Conservation (phyloP, 1,140 invertebrate genomes). For the Tetranychus cinnabarinus region DNA sequence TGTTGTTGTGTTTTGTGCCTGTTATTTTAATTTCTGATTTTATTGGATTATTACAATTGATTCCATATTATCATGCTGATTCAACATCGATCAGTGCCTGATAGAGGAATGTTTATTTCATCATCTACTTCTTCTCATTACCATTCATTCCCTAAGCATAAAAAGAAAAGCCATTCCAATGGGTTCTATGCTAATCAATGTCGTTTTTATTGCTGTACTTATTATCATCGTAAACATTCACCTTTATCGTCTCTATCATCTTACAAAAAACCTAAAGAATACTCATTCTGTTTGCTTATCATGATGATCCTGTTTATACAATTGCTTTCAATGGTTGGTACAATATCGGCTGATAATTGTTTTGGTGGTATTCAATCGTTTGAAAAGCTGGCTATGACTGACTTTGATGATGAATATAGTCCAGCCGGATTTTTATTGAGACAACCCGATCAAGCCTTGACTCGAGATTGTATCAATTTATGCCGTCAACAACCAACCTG, state of each 20-base stretch:
- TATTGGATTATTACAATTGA: neutral
- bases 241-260: too few species aligned
- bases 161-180: neutral
- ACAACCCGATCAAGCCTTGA: slow-evolving; percentile 23
- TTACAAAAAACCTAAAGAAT: too few species aligned
- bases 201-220: neutral
- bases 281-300: too few species aligned
- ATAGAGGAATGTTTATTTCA: neutral
- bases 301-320: too few species aligned
- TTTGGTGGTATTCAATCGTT: slow-evolving; percentile 27
- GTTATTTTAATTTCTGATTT: neutral
- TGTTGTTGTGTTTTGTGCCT: neutral
- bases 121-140: neutral
- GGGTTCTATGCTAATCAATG: neutral
- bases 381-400: slow-evolving; percentile 23
- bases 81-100: neutral
- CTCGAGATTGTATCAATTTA: slow-evolving; percentile 24
- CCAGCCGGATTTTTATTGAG: slow-evolving; percentile 17
- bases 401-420: slow-evolving; percentile 16
- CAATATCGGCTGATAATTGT: slow-evolving; percentile 14
- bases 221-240: too few species aligned
- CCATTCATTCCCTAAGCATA: neutral
- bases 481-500: slow-evolving; percentile 24
- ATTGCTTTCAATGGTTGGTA: too few species aligned
- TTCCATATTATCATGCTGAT: neutral